Evolutionary conservation across 30 jellyfish, hydroid and myxozoan genomes (phyloP), one percentile per base, ranked within the genome.

Genomic region (Mastigias papua): DNA sequence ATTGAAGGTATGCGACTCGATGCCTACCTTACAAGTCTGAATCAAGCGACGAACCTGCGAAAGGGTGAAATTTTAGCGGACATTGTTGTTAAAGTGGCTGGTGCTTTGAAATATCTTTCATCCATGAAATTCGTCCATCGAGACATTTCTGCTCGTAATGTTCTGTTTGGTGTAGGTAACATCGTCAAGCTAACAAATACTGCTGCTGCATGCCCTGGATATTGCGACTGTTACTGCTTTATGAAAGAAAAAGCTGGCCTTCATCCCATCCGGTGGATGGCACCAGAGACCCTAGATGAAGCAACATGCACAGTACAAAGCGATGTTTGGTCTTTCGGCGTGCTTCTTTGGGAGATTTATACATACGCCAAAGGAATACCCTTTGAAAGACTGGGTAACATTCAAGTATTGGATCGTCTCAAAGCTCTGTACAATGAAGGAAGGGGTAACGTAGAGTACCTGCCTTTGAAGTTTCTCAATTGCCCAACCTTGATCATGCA

Each of bases 231-330:
- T n/a, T 89, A 89, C 63, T 89, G 84, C 90, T 89, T 49, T 78
- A 28, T 89, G 65, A 82, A 89, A 48, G 97, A 89, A 33, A 80
- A 76, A 51, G 68, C 80, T 20, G 87, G 91, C 63, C 76, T 89
- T 25, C 82, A 72, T 76, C 97, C 97, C 26, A 81, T 89, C 50
- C 92, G 97, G 10, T 89, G 97, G 97, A 89, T 89, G 97, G 91
- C 97, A 21, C 97, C 97, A 0, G 97, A 89, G 67, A 26, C 93
- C 26, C 48, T 89, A 8, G 80, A 86, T 21, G 93, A 81, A 9
- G 51, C 81, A 21, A 34, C 62, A 57, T 72, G 88, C 63, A 51
- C 93, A 19, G 93, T 75, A 9, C 90, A 81, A 50, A 80, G 93
- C 30, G 97, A 89, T 31, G 90, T 89, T 11, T 89, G 97, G 97